Percentiles rank a stretch among this genome's conserved stretches.
These are phyloP conservation scores for Burhinus oedicnemus DNA, from an alignment of 2,113 vertebrate species.

Conservation along the genomic window DNA sequence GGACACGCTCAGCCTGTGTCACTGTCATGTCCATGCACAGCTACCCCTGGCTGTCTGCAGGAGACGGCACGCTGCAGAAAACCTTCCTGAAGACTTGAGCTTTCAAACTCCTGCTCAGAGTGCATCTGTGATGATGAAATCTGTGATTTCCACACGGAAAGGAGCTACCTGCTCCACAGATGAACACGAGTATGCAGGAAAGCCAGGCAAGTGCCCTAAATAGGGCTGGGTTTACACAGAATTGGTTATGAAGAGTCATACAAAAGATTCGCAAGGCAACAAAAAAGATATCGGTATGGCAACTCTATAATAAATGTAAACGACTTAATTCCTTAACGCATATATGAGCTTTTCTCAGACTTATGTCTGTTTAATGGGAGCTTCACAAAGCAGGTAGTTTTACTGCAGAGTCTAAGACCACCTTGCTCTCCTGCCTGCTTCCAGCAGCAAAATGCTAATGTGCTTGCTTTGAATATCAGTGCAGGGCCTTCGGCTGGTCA, in stretches of 20 bases:
- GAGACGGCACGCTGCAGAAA: not conserved
- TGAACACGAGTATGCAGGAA: not conserved
- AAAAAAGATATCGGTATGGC: accelerated
- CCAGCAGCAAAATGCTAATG: not conserved
- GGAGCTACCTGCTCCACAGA: accelerated
- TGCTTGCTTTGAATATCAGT: not conserved
- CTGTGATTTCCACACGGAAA: not conserved
- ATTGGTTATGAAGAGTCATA: not conserved
- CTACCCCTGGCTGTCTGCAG: not conserved
- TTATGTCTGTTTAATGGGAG: not conserved
- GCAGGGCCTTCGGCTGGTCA: not conserved
- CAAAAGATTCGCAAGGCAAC: not conserved
- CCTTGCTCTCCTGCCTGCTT: not conserved
- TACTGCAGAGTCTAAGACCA: not conserved
- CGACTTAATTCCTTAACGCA: not conserved
- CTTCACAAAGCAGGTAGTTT: not conserved
- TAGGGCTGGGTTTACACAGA: not conserved
- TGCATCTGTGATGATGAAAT: not conserved
- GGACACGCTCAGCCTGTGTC: not conserved
- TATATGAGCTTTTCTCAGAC: not conserved
- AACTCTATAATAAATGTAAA: not conserved
- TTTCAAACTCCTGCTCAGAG: not conserved
- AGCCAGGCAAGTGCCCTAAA: not conserved
- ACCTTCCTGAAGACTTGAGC: not conserved
- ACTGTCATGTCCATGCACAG: not conserved